Evolutionary conservation across 2,888 invertebrate genomes (phyloP), one percentile per base, ranked within the genome.

Genomic region (Machimus atricapillus): DNA sequence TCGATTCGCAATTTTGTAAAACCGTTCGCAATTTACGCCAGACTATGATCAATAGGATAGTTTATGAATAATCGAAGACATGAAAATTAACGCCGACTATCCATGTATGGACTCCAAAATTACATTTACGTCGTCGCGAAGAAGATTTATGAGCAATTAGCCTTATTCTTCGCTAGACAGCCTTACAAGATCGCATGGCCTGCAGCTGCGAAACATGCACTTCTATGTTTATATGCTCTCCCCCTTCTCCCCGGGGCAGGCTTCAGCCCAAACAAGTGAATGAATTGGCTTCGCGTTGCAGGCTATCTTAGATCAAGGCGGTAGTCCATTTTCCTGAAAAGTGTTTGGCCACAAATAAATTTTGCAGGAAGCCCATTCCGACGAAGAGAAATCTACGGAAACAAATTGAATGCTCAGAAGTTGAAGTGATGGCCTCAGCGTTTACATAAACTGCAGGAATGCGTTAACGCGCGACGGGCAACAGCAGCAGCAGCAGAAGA

Each of bases 121-220:
- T 56, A 81, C 27, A 56, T 56, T 56, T 81, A 81, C 81, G 81
- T 66, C 83, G 40, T 66, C 40, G 83, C 73, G 58, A 14, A 19
- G 34, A 83, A 66, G 83, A 83, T 73, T 83, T 83, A 83, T 66
- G 83, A 66, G 83, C 58, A 83, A 83, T 66, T 83, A 83, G 66
- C 40, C 37, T 83, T 37, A 66, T 66, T 73, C 83, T 83, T 23
- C 19, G 40, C 66, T 83, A 23, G 83, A 56, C 81, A 78, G 27
- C 46, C n/a, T 43, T 56, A 82, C 82, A 34, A 82, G 52, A 34
- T 19, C 16, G 27, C 31, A 56, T 82, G 31, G 82, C 82, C 82
- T 82, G 81, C 81, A 31, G 81, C 56, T 81, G 52, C 66, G 23
- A 27, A 81, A 81, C 31, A 56, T 81, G 56, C 56, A 81, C 56